phyloP scores from a whole-genome alignment of 2,888 invertebrate species.

The Strigamia transsilvanica region DNA sequence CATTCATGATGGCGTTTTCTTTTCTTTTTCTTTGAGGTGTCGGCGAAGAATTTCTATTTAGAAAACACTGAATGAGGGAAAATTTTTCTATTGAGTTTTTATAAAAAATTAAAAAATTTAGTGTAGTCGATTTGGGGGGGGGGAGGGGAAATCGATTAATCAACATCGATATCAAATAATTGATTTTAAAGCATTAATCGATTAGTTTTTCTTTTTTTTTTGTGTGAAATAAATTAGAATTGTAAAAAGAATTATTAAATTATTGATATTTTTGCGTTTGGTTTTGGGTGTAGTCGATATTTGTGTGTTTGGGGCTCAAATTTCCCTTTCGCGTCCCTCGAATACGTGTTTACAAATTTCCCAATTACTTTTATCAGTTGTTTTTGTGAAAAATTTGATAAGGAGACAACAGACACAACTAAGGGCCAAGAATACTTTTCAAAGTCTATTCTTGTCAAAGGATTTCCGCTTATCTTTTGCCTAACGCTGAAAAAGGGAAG shows the following conservation, averaged over 20 bases:
- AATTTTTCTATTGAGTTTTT: background rate
- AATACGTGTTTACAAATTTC: slow-evolving; percentile 1
- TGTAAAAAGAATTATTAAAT: too few relatives aligned
- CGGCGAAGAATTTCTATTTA: background rate
- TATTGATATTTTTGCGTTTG: too few relatives aligned
- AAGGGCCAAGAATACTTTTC: slow-evolving; percentile 26
- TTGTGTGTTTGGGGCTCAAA: too few relatives aligned
- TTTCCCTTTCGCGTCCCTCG: background rate
- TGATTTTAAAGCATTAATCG: too few relatives aligned
- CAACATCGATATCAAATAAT: too few relatives aligned
- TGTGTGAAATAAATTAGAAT: too few relatives aligned
- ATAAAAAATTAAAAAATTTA: background rate
- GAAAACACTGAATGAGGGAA: background rate
- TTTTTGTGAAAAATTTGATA: slow-evolving; percentile 34
- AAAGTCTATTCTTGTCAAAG: slow-evolving; percentile 36
- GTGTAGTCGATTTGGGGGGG: background rate
- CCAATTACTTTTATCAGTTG: slow-evolving; percentile 35
- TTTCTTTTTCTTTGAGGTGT: background rate
- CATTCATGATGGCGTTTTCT: slow-evolving; percentile 2
- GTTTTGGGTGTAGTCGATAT: too few relatives aligned
- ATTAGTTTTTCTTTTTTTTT: too few relatives aligned
- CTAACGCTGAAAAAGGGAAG: slow-evolving; percentile 28
- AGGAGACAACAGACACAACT: slow-evolving; percentile 31
- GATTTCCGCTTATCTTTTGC: slow-evolving; percentile 43
- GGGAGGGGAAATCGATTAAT: too few relatives aligned